A percentile compares a stretch with the other conserved stretches of the same genome.
These are phyloP conservation scores for Rotaria sp. DNA, from an alignment of 2,888 invertebrate genomes.

Conservation along the genomic window DNA sequence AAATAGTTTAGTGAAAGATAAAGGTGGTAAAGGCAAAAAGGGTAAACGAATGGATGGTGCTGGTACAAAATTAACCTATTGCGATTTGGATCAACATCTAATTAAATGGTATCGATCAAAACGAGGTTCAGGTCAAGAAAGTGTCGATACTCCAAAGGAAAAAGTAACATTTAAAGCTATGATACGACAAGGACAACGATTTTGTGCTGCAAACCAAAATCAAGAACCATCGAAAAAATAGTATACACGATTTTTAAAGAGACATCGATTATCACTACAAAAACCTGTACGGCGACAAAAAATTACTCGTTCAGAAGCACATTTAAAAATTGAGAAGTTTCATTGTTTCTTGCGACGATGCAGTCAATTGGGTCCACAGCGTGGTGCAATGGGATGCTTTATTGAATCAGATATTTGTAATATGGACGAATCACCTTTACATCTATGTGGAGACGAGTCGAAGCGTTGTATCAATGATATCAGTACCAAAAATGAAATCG, in stretches of 20 bases:
- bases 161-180: not conserved
- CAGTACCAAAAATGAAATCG: not conserved
- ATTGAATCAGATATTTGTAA: not conserved
- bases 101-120: constrained; percentile 11
- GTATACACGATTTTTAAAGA: not conserved
- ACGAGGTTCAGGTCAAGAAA: not conserved
- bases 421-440: not conserved
- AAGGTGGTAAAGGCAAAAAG: not conserved
- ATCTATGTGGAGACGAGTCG: not conserved
- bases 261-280: not conserved
- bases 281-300: not conserved
- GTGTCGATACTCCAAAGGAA: not conserved
- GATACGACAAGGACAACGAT: not conserved
- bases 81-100: not conserved
- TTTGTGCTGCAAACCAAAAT: not conserved
- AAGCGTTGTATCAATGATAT: not conserved
- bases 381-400: not conserved
- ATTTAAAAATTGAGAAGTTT: not conserved
- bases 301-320: not conserved
- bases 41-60: not conserved
- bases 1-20: not conserved
- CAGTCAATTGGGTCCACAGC: not conserved
- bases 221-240: not conserved
- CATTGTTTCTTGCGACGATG: not conserved
- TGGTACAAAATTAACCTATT: not conserved